Base-by-base conservation (phyloP, 2,888 invertebrate genomes). In the Amiota mariae region DNA sequence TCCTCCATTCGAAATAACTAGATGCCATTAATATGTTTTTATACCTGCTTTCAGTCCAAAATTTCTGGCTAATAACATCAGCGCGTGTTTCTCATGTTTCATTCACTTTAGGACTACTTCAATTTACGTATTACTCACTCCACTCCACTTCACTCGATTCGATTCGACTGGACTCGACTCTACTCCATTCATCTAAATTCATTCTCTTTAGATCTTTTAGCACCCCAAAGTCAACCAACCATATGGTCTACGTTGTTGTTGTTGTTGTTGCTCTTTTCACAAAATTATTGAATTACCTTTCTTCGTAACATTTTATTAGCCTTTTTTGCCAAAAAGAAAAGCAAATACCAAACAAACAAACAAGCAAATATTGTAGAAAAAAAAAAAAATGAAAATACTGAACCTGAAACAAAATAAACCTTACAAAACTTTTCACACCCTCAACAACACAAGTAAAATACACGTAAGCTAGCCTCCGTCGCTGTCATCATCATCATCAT, bases 211-310 rank as follows among this genome's bases (percentile, higher is more conserved):
- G 13, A 15, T 76, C 67, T 48, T 71, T 59, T 20, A 8, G 20
- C 18, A 59, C 11, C 59, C 20, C 20, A 15, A 15, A 20, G 18
- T 57, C 12, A 59, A 6, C 8, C 36, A 36, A 4, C 2, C 6
- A 6, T 2, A 4, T 2, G 36, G 36, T 6, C 36, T 36, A 36
- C 36, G 2, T 36, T 36, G 36, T 3, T 24, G n/a, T n/a, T n/a
- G n/a, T n/a, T n/a, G n/a, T n/a, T n/a, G n/a, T n/a, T n/a, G n/a
- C 36, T 36, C 6, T 36, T 36, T 6, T 12, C 59, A 11, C 20
- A 59, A 15, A 59, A 75, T 75, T 80, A 80, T 80, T 81, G 81
- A 81, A 81, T 82, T 81, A 79, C 82, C 80, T 78, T 81, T 82
- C 36, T 36, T 36, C 36, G 4, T 6, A 36, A 36, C 36, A 6